These are phyloP conservation scores for Amazona ochrocephala DNA, from an alignment of 2,797 vertebrate genomes.

Conservation along the genomic window DNA sequence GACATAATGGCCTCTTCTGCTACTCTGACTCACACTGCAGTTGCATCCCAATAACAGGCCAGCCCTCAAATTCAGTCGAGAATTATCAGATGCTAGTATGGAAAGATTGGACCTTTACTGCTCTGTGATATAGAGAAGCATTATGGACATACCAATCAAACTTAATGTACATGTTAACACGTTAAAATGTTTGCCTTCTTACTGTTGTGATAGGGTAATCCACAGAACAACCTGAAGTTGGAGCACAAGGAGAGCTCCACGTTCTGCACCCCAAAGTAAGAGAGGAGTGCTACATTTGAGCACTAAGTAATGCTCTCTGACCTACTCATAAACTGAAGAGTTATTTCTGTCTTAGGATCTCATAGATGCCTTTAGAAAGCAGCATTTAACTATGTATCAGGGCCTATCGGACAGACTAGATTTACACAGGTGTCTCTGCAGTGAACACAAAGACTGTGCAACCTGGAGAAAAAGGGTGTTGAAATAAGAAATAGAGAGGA, in stretches of 20 bases:
- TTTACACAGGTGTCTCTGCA: neutral
- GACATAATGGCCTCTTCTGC: neutral
- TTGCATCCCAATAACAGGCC: neutral
- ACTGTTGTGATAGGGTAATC: neutral
- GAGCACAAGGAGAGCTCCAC: neutral
- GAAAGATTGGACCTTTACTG: neutral
- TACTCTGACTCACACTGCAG: neutral
- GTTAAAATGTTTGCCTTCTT: neutral
- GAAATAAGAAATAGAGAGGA: neutral
- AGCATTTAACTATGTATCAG: neutral
- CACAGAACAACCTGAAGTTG: neutral
- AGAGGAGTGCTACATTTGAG: neutral
- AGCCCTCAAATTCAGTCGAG: neutral
- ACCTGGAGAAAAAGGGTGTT: neutral
- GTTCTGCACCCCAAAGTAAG: neutral
- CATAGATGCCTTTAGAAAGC: neutral
- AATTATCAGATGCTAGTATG: neutral
- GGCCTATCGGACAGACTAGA: neutral
- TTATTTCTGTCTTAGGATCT: neutral
- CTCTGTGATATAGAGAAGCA: neutral
- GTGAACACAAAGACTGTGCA: neutral
- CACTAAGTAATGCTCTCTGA: neutral
- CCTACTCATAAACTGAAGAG: neutral
- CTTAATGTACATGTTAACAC: neutral
- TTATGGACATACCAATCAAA: neutral